phyloP scores from a whole-genome alignment of 2,888 invertebrate genomes.

The Onthophagus sagittarius region DNA sequence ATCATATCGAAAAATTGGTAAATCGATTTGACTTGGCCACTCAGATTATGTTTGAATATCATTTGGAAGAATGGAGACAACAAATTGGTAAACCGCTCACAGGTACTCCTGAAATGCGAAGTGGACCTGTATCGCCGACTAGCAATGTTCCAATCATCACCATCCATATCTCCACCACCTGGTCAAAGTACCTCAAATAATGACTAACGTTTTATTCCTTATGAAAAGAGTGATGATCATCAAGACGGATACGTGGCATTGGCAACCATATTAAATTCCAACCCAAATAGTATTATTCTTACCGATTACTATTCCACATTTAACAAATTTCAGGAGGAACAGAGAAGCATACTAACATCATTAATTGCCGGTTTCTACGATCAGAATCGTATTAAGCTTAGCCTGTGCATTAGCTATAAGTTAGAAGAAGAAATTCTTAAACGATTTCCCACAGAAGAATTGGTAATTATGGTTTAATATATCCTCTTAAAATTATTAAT shows the following conservation, averaged over 20 bases:
- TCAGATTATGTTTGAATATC: constrained; percentile 31
- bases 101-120: constrained; percentile 5
- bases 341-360: constrained; percentile 25
- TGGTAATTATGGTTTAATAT: constrained; percentile 25
- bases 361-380: constrained; percentile 27
- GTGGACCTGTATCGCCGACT: background rate
- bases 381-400: constrained; percentile 24
- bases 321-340: constrained; percentile 28
- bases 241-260: constrained; percentile 13
- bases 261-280: constrained; percentile 22
- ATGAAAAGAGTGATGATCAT: background rate
- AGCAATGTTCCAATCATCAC: background rate
- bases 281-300: constrained; percentile 23
- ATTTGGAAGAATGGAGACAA: constrained; percentile 30
- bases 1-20: constrained; percentile 28
- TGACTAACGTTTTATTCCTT: constrained; percentile 12
- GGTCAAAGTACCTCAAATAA: background rate
- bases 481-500: constrained; percentile 7
- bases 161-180: constrained; percentile 8
- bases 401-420: constrained; percentile 23
- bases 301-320: constrained; percentile 26
- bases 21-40: constrained; percentile 28
- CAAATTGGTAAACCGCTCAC: constrained; percentile 17
- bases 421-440: constrained; percentile 31
- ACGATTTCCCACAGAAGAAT: constrained; percentile 29